These are phyloP conservation scores for Leptestheria dahalacensis DNA, from an alignment of 1,140 invertebrate genomes.

Conservation along the genomic window DNA sequence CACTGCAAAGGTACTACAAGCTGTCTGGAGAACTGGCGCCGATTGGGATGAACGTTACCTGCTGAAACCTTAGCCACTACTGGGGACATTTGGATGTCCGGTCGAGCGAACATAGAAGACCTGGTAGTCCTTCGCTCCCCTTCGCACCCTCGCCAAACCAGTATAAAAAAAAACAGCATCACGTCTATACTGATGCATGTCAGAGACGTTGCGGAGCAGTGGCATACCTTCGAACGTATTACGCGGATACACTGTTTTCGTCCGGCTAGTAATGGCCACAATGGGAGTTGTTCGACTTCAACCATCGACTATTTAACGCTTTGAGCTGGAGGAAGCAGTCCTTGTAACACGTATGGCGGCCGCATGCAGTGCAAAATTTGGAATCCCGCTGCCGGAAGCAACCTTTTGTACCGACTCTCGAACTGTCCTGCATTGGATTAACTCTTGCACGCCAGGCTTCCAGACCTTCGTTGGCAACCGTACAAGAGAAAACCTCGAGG, in stretches of 20 bases:
- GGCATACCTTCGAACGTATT: conserved; percentile 1
- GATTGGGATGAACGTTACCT: conserved; percentile 30
- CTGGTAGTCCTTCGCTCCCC: neutral
- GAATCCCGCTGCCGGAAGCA: neutral
- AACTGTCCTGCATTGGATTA: conserved; percentile 24
- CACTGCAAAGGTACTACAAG: conserved; percentile 31
- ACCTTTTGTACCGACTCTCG: conserved; percentile 26
- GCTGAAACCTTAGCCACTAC: neutral
- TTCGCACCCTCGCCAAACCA: neutral
- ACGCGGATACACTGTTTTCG: neutral
- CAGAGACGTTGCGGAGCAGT: conserved; percentile 15
- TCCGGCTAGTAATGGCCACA: neutral
- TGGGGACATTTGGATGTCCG: neutral
- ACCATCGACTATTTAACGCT: conserved; percentile 8
- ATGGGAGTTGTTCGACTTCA: conserved; percentile 11
- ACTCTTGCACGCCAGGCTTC: conserved; percentile 8
- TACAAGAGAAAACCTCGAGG: conserved; percentile 20
- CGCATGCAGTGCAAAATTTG: neutral
- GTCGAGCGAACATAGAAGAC: neutral
- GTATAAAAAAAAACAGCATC: neutral
- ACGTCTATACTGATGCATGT: conserved; percentile 17
- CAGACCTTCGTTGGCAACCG: conserved; percentile 19
- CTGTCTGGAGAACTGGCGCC: conserved; percentile 26
- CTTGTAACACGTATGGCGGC: conserved; percentile 12
- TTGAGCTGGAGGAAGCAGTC: conserved; percentile 15